These are phyloP conservation scores for Xanthia icteritia DNA, from an alignment of 2,888 invertebrate genomes.

Conservation along the genomic window DNA sequence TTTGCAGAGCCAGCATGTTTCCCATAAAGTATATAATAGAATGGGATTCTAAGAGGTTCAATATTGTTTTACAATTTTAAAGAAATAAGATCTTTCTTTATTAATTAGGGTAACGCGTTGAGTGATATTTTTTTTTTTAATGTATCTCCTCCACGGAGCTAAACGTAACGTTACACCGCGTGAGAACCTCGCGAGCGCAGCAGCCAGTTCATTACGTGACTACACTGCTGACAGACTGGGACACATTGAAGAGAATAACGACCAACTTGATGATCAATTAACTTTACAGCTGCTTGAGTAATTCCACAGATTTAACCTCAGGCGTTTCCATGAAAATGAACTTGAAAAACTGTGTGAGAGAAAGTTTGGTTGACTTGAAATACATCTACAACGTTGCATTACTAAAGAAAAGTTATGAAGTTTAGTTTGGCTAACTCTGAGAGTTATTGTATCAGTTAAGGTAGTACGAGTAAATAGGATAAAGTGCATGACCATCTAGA, in stretches of 20 bases:
- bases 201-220: slow-evolving; percentile 78
- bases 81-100: too few relatives aligned
- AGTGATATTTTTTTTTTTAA: too few relatives aligned
- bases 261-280: neutral
- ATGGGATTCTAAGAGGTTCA: too few relatives aligned
- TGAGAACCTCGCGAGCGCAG: slow-evolving; percentile 71
- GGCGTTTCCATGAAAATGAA: neutral
- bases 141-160: too few relatives aligned
- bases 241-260: slow-evolving; percentile 58
- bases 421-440: neutral
- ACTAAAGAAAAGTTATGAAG: neutral
- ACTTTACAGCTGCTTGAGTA: neutral
- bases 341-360: neutral
- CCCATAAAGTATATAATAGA: too few relatives aligned
- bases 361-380: neutral
- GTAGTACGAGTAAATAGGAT: neutral
- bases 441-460: too few relatives aligned
- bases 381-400: neutral
- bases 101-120: too few relatives aligned
- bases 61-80: too few relatives aligned
- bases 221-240: slow-evolving; percentile 63
- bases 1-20: too few relatives aligned
- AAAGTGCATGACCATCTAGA: neutral
- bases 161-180: slow-evolving; percentile 73
- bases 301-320: neutral